Conservation (phyloP, 2,797 vertebrate species). For the Chloroceryle amazona region DNA sequence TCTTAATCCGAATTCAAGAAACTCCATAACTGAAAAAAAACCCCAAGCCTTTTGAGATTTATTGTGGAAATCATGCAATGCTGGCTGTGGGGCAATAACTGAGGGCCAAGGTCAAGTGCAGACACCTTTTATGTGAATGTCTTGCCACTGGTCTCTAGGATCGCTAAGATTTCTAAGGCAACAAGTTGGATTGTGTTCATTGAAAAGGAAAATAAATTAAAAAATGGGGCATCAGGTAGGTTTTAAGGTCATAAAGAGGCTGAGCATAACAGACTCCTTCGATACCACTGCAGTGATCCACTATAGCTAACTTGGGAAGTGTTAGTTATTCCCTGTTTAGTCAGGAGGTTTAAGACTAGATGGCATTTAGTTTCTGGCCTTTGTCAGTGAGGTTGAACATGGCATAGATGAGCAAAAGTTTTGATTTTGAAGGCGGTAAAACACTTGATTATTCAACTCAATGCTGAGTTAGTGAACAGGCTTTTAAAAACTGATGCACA, state of each 20-base stretch:
- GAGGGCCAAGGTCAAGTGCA: background rate
- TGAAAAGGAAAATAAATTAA: background rate
- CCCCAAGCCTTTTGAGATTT: background rate
- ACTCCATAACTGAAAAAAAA: background rate
- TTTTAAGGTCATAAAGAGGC: background rate
- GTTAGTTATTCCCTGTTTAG: background rate
- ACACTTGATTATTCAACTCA: background rate
- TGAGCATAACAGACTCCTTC: background rate
- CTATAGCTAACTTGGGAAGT: background rate
- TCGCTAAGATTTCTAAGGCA: background rate
- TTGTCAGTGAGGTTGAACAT: background rate
- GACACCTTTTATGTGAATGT: background rate
- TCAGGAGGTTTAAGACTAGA: background rate
- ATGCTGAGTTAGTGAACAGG: background rate
- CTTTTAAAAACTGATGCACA: background rate
- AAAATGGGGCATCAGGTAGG: background rate
- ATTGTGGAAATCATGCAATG: background rate
- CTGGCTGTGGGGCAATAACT: background rate
- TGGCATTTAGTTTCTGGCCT: background rate
- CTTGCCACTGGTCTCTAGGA: background rate
- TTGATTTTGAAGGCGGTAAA: background rate
- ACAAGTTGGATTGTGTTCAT: background rate
- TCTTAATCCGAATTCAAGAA: conserved; percentile 1
- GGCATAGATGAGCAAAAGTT: background rate
- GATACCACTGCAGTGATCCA: background rate